phyloP scores from a whole-genome alignment of 2,113 vertebrate species.

The Anguilla japonica region DNA sequence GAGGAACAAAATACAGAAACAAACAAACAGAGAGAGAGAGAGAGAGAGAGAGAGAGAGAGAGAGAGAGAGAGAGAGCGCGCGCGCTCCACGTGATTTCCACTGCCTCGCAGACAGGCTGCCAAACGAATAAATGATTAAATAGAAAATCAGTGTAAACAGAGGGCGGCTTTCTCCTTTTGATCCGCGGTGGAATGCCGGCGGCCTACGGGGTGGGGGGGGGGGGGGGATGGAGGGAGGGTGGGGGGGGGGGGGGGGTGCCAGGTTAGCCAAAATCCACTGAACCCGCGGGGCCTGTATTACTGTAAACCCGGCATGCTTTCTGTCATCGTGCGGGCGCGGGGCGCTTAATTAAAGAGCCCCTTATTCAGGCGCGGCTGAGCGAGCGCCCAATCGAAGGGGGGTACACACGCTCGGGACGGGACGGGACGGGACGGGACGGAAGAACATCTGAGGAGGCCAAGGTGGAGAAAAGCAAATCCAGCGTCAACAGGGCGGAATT shows the following conservation, averaged over 20 bases:
- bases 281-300: not conserved
- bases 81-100: not conserved
- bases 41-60: too few species aligned
- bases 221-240: too few species aligned
- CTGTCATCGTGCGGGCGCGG: not conserved
- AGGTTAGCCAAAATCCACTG: not conserved
- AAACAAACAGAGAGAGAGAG: too few species aligned
- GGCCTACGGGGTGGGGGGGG: not conserved
- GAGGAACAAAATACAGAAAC: not conserved
- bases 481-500: conserved; percentile 31
- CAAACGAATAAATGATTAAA: not conserved
- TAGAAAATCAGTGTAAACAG: not conserved
- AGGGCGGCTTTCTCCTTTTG: not conserved
- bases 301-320: not conserved
- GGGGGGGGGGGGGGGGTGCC: too few species aligned
- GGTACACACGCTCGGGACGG: not conserved
- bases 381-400: not conserved
- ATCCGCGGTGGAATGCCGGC: not conserved
- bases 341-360: not conserved
- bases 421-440: not conserved
- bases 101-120: not conserved
- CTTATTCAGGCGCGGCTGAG: not conserved
- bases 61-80: too few species aligned
- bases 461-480: not conserved
- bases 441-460: not conserved